These are phyloP conservation scores for Helarctos malayanus DNA, from an alignment of 2,797 vertebrate genomes.

Conservation along the genomic window DNA sequence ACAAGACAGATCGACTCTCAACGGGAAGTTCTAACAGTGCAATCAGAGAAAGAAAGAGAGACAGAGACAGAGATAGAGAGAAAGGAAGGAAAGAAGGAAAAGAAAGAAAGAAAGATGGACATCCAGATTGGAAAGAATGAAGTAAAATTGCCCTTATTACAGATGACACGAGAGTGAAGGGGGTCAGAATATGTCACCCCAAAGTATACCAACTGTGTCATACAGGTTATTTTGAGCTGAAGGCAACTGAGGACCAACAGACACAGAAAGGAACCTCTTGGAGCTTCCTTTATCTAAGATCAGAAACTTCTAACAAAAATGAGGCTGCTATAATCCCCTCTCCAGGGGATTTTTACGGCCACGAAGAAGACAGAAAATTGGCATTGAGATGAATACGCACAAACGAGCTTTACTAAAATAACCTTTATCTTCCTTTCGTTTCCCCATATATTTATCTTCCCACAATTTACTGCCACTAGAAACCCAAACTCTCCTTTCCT, in stretches of 20 bases:
- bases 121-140: neutral
- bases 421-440: neutral
- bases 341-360: neutral
- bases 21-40: neutral
- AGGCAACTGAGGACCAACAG: neutral
- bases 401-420: neutral
- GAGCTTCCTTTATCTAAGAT: neutral
- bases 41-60: neutral
- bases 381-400: neutral
- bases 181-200: neutral
- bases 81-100: fast-evolving
- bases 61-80: neutral
- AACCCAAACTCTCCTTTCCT: neutral
- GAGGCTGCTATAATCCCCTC: neutral
- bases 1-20: neutral
- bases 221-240: neutral
- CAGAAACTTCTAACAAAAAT: neutral
- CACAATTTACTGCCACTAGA: neutral
- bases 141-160: neutral
- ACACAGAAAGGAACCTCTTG: neutral
- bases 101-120: too few relatives aligned
- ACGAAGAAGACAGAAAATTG: neutral
- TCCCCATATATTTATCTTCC: neutral
- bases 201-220: neutral
- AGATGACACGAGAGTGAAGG: neutral